Evolutionary conservation across 2,113 vertebrate genomes (phyloP), one percentile per base, ranked within the genome.

Genomic region (Strix uralensis): DNA sequence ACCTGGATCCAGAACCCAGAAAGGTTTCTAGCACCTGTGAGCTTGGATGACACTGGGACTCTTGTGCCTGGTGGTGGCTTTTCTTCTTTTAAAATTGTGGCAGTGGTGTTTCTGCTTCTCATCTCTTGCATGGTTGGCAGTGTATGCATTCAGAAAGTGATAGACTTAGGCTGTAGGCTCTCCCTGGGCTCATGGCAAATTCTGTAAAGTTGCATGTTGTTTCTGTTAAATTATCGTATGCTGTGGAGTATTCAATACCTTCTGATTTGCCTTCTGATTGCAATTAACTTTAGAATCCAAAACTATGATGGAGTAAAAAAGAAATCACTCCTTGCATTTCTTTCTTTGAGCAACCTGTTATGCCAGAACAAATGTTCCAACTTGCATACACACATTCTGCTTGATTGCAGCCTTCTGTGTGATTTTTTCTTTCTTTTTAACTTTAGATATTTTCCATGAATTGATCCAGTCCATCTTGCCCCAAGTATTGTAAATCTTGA

Each of bases 181-280:
- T 42, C 27, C 49, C 42, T 79, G 19, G 44, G 20, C 49, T 87
- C 54, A 15, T 20, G 77, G 59, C 63, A 30, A 47, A 51, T 63
- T 92, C 61, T 61, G 34, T 65, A 89, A 61, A 10, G 14, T 44
- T 63, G 12, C 18, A 22, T 27, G 26, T 47, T 81, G 42, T 63
- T 95, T 59, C 78, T 85, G 21, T 40, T 69, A 61, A 89, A 90
- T 92, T 96, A 49, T 36, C 15, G 0, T 91, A 57, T 69, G 30
- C 38, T 85, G 14, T 36, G 36, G 82, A 62, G 16, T 84, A 67
- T 67, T 96, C 84, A 85, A 71, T 75, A 79, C 81, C 40, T 89
- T 89, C 57, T 81, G 75, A 88, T 94, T 93, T 80, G 26, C 29
- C 49, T 94, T 92, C 51, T 87, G 84, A 95, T 96, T 87, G 73